Evolutionary conservation across 2,888 invertebrate genomes (phyloP).

Genomic region (Drosophila pseudotakahashii): DNA sequence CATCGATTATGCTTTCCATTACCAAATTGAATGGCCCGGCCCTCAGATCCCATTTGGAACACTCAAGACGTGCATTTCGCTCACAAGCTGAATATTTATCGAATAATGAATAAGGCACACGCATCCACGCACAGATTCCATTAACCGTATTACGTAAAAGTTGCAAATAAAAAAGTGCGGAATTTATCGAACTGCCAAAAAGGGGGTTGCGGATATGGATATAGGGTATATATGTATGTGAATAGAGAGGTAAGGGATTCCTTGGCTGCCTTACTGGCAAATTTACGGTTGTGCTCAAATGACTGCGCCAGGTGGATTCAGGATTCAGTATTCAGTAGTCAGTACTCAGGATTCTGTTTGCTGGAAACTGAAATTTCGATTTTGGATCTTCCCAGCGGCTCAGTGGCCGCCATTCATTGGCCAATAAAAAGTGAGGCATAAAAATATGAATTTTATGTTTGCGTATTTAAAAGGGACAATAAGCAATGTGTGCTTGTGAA

Average conservation of each 20-base stretch:
- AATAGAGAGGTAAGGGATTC: slow-evolving; percentile 6
- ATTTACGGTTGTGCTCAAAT: slow-evolving; percentile 36
- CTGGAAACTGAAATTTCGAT: neutral
- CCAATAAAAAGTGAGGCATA: slow-evolving; percentile 71
- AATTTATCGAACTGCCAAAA: slow-evolving; percentile 30
- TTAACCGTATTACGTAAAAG: slow-evolving; percentile 41
- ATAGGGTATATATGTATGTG: neutral
- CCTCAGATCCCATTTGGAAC: neutral
- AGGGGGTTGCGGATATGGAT: too few species aligned
- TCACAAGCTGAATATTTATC: slow-evolving; percentile 38
- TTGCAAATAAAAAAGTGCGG: slow-evolving; percentile 34
- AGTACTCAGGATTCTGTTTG: neutral
- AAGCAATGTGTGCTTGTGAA: slow-evolving; percentile 36
- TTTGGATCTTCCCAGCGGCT: slow-evolving; percentile 1
- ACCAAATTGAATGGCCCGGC: slow-evolving; percentile 30
- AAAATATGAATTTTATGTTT: slow-evolving; percentile 75
- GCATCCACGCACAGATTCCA: slow-evolving; percentile 20
- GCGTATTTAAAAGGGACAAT: slow-evolving; percentile 74
- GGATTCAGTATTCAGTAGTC: neutral
- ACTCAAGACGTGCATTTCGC: slow-evolving; percentile 32
- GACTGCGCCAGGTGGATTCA: slow-evolving; percentile 22
- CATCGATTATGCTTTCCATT: slow-evolving; percentile 35
- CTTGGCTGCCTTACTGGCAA: slow-evolving; percentile 33
- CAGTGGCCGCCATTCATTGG: slow-evolving; percentile 53
- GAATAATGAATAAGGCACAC: slow-evolving; percentile 38